phyloP scores from a whole-genome alignment of 1,140 invertebrate species.

The Megalopta genalis region DNA sequence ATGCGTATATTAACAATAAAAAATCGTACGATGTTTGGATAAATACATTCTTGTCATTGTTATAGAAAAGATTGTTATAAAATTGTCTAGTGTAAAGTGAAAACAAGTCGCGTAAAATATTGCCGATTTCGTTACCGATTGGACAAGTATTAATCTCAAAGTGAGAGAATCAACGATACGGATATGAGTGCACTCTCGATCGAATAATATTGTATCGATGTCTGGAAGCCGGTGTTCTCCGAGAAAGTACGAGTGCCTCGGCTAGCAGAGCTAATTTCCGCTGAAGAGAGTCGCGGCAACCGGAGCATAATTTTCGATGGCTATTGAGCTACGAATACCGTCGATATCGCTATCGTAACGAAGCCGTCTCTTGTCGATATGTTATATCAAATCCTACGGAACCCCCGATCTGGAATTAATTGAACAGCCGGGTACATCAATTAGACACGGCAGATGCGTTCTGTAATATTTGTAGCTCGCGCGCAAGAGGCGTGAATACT shows the following conservation, averaged over 20 bases:
- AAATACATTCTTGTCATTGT: too few species aligned
- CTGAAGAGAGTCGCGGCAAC: not conserved
- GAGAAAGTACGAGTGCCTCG: not conserved
- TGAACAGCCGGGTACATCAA: slow-evolving; percentile 3
- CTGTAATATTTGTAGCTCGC: not conserved
- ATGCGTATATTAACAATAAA: too few species aligned
- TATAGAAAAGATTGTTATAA: too few species aligned
- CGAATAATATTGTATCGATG: too few species aligned
- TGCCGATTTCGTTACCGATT: too few species aligned
- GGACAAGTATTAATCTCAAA: too few species aligned
- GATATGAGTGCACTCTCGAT: too few species aligned
- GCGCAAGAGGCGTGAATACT: not conserved
- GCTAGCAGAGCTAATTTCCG: not conserved
- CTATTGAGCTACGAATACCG: not conserved
- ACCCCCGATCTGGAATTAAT: not conserved
- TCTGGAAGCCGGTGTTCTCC: too few species aligned
- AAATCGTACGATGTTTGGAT: too few species aligned
- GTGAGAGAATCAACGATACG: too few species aligned
- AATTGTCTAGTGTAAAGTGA: too few species aligned
- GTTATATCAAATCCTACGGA: slow-evolving; percentile 1
- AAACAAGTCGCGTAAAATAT: too few species aligned
- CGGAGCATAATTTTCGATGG: not conserved
- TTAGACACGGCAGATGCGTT: not conserved
- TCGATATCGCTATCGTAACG: not conserved
- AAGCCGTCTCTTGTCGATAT: not conserved